Conservation (phyloP, 2,888 invertebrate genomes). For the Oxystoma pomonae region DNA sequence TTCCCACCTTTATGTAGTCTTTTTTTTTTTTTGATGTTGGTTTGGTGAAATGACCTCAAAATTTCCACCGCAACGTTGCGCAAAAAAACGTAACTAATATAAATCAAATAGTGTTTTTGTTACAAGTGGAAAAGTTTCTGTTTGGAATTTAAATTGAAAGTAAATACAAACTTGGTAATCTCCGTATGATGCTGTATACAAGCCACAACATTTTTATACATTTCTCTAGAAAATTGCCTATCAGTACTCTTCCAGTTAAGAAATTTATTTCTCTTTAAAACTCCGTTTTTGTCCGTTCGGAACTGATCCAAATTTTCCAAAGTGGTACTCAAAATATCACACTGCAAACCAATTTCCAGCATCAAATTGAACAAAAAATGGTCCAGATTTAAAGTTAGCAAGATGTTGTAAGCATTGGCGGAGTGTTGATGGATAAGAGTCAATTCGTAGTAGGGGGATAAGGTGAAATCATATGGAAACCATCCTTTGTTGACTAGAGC, state of each 20-base stretch:
- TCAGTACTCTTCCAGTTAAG: neutral
- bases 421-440: neutral
- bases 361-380: slow-evolving; percentile 1
- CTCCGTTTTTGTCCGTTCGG: neutral
- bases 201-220: neutral
- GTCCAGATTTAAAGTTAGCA: neutral
- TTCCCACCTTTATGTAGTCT: too few relatives aligned
- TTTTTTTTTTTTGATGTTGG: too few relatives aligned
- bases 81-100: too few relatives aligned
- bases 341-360: neutral
- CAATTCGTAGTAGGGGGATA: neutral
- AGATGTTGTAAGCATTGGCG: slow-evolving; percentile 1
- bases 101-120: too few relatives aligned
- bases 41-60: too few relatives aligned
- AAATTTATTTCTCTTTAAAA: neutral
- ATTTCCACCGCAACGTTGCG: too few relatives aligned
- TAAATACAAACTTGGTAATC: neutral
- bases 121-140: too few relatives aligned
- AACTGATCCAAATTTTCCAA: slow-evolving; percentile 1
- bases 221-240: neutral
- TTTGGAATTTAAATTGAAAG: too few relatives aligned
- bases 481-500: neutral
- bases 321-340: neutral
- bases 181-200: neutral
- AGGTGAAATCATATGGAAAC: neutral